Evolutionary conservation across 2,113 vertebrate species (phyloP), one percentile per base, ranked within the genome.

Genomic region (Hemiprocne comata): DNA sequence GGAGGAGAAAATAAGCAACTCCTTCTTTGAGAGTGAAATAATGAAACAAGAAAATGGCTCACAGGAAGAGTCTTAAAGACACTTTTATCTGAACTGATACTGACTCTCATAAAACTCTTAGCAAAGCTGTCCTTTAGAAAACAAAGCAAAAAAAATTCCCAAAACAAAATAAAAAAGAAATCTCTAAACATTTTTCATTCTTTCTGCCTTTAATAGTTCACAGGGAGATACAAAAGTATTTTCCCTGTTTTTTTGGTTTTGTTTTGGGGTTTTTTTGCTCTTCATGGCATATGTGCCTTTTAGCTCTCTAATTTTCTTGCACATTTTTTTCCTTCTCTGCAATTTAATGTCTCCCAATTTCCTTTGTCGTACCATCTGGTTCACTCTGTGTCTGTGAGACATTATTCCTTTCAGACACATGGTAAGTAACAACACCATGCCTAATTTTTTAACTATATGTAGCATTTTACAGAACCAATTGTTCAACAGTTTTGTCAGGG

Each of bases 261-360:
- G 18, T 48, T 48, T 48, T 46, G n/a, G 17, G 9, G 9, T 57
- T 67, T 53, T 44, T 51, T 40, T 16, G 0, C 31, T 82, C 20
- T 91, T 3, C 3, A 2, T 70, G 26, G 71, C 87, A 87, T 95
- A 93, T 89, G 87, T 3, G 64, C 62, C 74, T 93, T 83, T 91
- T 83, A 94, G 77, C 67, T 93, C 74, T 87, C 72, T 74, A 94
- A 83, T 93, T 95, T 93, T 94, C 84, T 87, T 89, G 77, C 25
- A 73, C 69, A 38, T 84, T 34, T 88, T 60, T 60, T 93, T 76
- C 71, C 53, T 26, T 95, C 84, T 91, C 81, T 91, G 58, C 54
- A 85, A 55, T 91, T 95, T 95, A 96, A 94, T 71, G 93, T 85
- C 67, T 94, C 87, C 46, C 71, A 73, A n/a, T 85, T 93, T 94